Evolutionary conservation across 2,888 invertebrate genomes (phyloP).

Genomic region (Ochropleura leucogaster): DNA sequence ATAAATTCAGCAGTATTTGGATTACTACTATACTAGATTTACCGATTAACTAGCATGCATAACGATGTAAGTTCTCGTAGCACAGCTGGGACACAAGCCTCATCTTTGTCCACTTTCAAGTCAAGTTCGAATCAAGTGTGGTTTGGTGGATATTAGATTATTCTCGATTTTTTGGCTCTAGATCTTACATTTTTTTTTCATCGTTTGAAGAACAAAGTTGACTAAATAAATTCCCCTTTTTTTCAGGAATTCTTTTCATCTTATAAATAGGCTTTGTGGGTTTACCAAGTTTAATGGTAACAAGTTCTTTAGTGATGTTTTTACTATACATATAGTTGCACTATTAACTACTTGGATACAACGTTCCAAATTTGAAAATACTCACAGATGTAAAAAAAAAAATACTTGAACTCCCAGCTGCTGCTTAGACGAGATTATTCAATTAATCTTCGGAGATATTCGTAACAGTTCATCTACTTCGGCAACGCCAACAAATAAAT

Average conservation of each 20-base stretch:
- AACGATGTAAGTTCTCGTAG: no score
- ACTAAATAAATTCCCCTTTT: no score
- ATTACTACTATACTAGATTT: no score
- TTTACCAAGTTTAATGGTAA: background rate
- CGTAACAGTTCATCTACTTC: slow-evolving; percentile 17
- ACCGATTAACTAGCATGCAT: background rate
- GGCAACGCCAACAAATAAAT: slow-evolving; percentile 33
- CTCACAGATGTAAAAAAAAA: background rate
- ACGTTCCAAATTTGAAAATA: background rate
- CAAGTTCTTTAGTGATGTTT: background rate
- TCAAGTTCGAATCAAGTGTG: no score
- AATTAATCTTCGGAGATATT: slow-evolving; percentile 25
- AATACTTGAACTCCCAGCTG: background rate
- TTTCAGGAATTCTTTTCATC: background rate
- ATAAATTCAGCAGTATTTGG: no score
- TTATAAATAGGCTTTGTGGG: background rate
- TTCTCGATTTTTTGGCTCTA: background rate
- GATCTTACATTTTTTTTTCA: background rate
- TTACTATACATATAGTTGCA: background rate
- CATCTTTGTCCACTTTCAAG: background rate
- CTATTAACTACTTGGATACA: background rate
- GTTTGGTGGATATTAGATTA: background rate
- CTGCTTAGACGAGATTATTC: background rate
- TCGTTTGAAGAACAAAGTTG: background rate
- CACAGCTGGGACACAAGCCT: background rate